Percentiles rank a stretch among this genome's conserved stretches.
Conservation (phyloP, 2,888 invertebrate species). For the Morpho deidamia region DNA sequence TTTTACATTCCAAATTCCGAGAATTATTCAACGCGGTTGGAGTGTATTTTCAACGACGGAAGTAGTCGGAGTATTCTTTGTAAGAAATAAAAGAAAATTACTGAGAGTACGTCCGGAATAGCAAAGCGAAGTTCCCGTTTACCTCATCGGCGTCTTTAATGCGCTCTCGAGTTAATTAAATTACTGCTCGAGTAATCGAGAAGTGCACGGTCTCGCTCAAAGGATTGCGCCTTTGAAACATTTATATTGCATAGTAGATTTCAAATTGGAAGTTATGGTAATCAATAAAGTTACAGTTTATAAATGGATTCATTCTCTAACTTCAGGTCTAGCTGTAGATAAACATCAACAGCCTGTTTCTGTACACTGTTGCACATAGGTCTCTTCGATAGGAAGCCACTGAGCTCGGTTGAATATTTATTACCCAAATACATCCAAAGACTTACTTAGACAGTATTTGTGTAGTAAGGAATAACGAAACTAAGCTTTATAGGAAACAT, state of each 20-base stretch:
- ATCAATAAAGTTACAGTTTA: background rate
- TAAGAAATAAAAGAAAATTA: slow-evolving; percentile 26
- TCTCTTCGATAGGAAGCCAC: too few species aligned
- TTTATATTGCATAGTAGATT: slow-evolving; percentile 4
- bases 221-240: slow-evolving; percentile 32
- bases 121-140: slow-evolving; percentile 42
- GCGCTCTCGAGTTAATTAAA: slow-evolving; percentile 62
- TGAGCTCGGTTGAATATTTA: too few species aligned
- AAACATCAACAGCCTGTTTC: too few species aligned
- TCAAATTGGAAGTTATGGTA: background rate
- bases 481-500: too few species aligned
- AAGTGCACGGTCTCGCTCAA: slow-evolving; percentile 41
- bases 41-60: slow-evolving; percentile 10
- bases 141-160: slow-evolving; percentile 48
- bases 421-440: too few species aligned
- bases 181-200: slow-evolving; percentile 49
- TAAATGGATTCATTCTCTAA: too few species aligned
- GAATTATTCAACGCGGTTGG: slow-evolving; percentile 6
- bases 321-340: too few species aligned
- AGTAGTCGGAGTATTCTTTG: slow-evolving; percentile 17
- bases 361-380: too few species aligned
- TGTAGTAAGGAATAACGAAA: too few species aligned
- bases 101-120: slow-evolving; percentile 29
- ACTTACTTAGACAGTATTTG: too few species aligned
- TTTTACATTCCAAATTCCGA: background rate